Percentiles rank a stretch among this genome's conserved stretches.
Evolutionary conservation across 2,888 invertebrate species (phyloP).

Genomic region (Acrocyrtus sp.): DNA sequence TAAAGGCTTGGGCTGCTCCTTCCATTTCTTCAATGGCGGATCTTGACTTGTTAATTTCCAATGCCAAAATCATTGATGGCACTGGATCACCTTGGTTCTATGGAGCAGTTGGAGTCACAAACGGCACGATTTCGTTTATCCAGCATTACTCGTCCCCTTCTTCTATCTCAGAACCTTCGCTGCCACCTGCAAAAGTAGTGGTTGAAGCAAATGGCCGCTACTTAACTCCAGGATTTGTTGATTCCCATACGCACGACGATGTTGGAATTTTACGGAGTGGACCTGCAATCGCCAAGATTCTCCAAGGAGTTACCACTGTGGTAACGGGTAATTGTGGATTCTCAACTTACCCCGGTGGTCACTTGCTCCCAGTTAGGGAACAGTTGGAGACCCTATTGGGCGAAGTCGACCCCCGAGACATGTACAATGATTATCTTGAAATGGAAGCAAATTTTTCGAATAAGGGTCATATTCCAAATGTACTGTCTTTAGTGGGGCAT

Average conservation of each 20-base stretch:
- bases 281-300: constrained; percentile 53
- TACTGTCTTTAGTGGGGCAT: constrained; percentile 58
- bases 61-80: constrained; percentile 58
- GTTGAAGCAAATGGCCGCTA: constrained; percentile 44
- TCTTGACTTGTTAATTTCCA: constrained; percentile 44
- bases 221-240: constrained; percentile 60
- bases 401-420: constrained; percentile 26
- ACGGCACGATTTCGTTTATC: constrained; percentile 35
- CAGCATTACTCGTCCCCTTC: constrained; percentile 5
- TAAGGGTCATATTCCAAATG: constrained; percentile 48
- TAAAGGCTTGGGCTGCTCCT: background rate
- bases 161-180: background rate
- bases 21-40: constrained; percentile 1
- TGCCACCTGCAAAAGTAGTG: constrained; percentile 20
- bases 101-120: constrained; percentile 44
- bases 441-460: constrained; percentile 22
- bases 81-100: constrained; percentile 50
- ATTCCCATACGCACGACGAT: constrained; percentile 62
- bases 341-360: constrained; percentile 58
- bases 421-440: constrained; percentile 47
- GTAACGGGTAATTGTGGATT: constrained; percentile 62
- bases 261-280: constrained; percentile 53
- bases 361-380: constrained; percentile 39
- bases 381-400: constrained; percentile 57
- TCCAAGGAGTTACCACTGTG: constrained; percentile 61